Percentiles rank a stretch among this genome's conserved stretches.
Conservation (phyloP, 2,888 invertebrate genomes). For the Lepidonotus clava region DNA sequence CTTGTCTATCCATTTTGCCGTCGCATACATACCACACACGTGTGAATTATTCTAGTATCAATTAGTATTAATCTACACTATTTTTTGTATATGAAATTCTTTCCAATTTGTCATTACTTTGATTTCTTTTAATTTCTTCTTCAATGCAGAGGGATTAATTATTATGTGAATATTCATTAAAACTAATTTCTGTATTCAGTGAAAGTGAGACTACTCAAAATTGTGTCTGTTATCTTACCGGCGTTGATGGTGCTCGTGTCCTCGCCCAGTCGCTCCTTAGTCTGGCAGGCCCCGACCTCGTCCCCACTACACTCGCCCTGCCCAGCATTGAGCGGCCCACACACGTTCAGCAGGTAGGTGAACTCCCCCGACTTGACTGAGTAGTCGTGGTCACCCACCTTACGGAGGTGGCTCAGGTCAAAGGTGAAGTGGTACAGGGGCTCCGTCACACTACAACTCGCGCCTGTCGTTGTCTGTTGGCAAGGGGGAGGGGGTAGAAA, state of each 20-base stretch:
- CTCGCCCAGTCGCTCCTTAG: not conserved
- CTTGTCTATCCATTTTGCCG: no score
- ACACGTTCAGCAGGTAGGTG: slow-evolving; percentile 73
- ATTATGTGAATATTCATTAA: no score
- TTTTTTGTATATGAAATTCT: no score
- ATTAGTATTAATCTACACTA: no score
- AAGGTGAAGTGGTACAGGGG: slow-evolving; percentile 73
- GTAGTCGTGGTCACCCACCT: slow-evolving; percentile 72
- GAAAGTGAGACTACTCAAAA: no score
- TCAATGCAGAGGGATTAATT: no score
- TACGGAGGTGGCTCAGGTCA: slow-evolving; percentile 72
- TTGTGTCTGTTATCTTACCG: no score
- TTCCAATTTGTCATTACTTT: no score
- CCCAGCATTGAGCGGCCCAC: slow-evolving; percentile 68
- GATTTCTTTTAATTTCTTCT: no score
- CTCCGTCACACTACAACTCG: slow-evolving; percentile 73
- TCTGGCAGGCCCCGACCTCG: slow-evolving; percentile 50
- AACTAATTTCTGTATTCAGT: no score
- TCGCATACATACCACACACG: no score
- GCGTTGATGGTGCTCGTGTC: not conserved
- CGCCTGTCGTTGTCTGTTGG: slow-evolving; percentile 67
- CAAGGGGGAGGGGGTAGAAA: not conserved
- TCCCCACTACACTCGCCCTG: slow-evolving; percentile 60
- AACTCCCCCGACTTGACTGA: slow-evolving; percentile 64
- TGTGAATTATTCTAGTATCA: no score